Percentiles rank a stretch among this genome's conserved stretches.
Conservation (phyloP, 2,888 invertebrate genomes). For the Cyclophora punctaria region DNA sequence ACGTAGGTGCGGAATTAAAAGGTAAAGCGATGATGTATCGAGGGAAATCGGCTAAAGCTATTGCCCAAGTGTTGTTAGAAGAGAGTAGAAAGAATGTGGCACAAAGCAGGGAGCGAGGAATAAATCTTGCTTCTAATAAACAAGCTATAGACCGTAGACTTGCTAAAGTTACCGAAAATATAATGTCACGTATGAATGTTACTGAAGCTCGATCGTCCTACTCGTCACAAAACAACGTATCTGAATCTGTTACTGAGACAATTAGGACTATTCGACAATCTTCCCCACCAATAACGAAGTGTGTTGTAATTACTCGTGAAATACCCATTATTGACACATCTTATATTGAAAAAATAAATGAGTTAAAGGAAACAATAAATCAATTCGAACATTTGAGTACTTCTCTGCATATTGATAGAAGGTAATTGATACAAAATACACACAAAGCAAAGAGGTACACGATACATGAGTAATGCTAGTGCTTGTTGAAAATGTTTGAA, state of each 20-base stretch:
- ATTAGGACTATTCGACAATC: constrained; percentile 40
- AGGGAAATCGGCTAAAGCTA: constrained; percentile 85
- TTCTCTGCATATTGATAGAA: constrained; percentile 77
- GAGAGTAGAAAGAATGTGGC: constrained; percentile 75
- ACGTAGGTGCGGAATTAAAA: constrained; percentile 68
- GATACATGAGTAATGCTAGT: not conserved
- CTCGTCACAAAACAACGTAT: constrained; percentile 32
- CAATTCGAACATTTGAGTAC: constrained; percentile 77
- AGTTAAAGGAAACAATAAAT: constrained; percentile 77
- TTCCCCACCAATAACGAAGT: constrained; percentile 41
- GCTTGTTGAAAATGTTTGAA: not conserved
- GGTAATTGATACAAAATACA: constrained; percentile 56
- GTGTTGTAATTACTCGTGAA: constrained; percentile 51
- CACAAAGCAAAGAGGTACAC: not conserved
- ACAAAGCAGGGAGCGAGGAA: constrained; percentile 41
- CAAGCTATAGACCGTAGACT: constrained; percentile 33
- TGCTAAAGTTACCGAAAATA: constrained; percentile 31
- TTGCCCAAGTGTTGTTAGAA: constrained; percentile 78
- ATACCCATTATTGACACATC: constrained; percentile 68
- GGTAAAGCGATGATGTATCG: constrained; percentile 76
- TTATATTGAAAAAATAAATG: constrained; percentile 74
- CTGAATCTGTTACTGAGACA: constrained; percentile 39
- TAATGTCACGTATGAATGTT: constrained; percentile 26
- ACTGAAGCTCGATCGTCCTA: constrained; percentile 12
- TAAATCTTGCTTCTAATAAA: constrained; percentile 39